These are phyloP conservation scores for Etheostoma spectabile DNA, from an alignment of 2,113 vertebrate species.

Conservation along the genomic window DNA sequence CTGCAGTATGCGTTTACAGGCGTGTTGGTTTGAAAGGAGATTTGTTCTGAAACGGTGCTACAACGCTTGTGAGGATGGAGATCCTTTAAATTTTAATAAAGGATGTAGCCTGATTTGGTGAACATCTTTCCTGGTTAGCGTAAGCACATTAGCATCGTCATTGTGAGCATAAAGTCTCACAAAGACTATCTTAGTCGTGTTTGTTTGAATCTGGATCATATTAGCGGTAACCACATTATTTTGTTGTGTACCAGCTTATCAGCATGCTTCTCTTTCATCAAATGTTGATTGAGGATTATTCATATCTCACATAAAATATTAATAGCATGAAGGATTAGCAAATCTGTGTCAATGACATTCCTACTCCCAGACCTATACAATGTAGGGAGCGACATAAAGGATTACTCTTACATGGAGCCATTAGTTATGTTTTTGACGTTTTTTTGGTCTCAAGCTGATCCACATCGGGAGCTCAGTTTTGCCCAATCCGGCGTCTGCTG, in stretches of 20 bases:
- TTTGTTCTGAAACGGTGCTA: no score
- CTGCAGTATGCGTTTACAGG: no score
- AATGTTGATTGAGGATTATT: slow-evolving; percentile 52
- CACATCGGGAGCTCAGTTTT: background rate
- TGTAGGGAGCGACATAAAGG: slow-evolving; percentile 22
- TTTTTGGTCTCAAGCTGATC: slow-evolving; percentile 19
- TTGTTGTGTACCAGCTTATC: background rate
- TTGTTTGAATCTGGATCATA: slow-evolving; percentile 1
- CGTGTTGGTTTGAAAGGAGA: no score
- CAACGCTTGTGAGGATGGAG: no score
- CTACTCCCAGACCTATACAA: background rate
- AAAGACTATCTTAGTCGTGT: background rate
- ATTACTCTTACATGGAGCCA: background rate
- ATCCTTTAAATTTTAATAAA: no score
- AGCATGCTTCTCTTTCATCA: background rate
- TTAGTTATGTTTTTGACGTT: slow-evolving; percentile 11
- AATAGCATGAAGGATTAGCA: slow-evolving; percentile 38
- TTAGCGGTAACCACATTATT: background rate
- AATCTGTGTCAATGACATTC: slow-evolving; percentile 46
- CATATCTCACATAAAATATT: slow-evolving; percentile 63
- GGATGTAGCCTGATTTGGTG: background rate
- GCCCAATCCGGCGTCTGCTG: slow-evolving; percentile 11
- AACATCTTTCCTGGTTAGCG: background rate
- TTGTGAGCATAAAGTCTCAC: background rate
- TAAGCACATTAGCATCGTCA: slow-evolving; percentile 1